Evolutionary conservation across 2,113 vertebrate species (phyloP).

Genomic region (Crotalus viridis): DNA sequence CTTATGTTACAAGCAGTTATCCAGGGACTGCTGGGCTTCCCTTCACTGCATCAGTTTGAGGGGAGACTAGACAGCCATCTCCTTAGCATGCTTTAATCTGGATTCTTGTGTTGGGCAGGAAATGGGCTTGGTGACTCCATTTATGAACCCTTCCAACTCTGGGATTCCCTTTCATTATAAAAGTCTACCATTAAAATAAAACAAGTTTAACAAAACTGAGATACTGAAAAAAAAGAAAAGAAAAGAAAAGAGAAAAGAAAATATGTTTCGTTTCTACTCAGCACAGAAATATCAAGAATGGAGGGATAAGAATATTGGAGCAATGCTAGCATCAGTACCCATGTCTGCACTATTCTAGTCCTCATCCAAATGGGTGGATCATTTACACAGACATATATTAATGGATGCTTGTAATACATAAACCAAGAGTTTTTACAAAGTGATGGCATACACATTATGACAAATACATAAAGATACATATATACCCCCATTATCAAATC

Average conservation of each 20-base stretch:
- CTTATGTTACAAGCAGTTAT: background rate
- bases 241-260: background rate
- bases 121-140: background rate
- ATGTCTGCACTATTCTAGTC: background rate
- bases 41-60: background rate
- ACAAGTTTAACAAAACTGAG: background rate
- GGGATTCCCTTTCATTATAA: background rate
- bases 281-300: background rate
- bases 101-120: background rate
- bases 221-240: background rate
- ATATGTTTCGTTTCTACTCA: background rate
- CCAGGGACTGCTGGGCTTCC: background rate
- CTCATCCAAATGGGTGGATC: background rate
- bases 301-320: background rate
- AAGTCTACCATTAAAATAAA: background rate
- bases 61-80: background rate
- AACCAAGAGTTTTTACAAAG: background rate
- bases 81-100: background rate
- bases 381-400: background rate
- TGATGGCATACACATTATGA: background rate
- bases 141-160: background rate
- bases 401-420: background rate
- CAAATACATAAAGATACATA: background rate
- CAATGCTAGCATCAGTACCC: background rate
- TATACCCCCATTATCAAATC: background rate